Evolutionary conservation across 2,888 invertebrate genomes (phyloP).

Genomic region (Frankliniella fusca): DNA sequence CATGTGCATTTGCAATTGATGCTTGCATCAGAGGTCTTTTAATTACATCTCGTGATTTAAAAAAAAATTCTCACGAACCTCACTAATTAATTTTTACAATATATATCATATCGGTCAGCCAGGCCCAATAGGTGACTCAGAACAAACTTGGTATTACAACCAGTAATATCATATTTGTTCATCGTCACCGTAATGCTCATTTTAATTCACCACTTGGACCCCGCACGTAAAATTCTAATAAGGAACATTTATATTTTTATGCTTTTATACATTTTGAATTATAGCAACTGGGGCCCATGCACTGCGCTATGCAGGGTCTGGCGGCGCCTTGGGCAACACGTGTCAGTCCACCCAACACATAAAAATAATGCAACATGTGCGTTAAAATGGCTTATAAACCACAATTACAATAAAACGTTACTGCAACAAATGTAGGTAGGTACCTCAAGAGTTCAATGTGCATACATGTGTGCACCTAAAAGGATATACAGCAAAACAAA

Average conservation of each 20-base stretch:
- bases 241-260: slow-evolving; percentile 27
- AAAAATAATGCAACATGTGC: slow-evolving; percentile 21
- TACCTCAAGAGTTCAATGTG: neutral
- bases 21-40: slow-evolving; percentile 10
- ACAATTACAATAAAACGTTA: slow-evolving; percentile 19
- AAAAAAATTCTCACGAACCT: neutral
- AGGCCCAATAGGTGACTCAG: slow-evolving; percentile 9
- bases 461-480: neutral
- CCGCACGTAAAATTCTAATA: neutral
- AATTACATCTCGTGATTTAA: neutral
- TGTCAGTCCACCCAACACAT: slow-evolving; percentile 24
- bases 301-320: slow-evolving; percentile 4
- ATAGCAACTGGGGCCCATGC: neutral
- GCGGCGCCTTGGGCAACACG: neutral
- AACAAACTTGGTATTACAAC: neutral
- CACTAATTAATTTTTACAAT: slow-evolving; percentile 15
- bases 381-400: slow-evolving; percentile 22
- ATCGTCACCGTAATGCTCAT: neutral
- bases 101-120: slow-evolving; percentile 19
- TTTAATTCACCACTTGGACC: neutral
- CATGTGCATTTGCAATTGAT: slow-evolving; percentile 17
- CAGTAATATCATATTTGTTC: neutral
- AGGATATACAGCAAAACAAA: neutral
- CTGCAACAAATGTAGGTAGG: neutral
- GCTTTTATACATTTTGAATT: slow-evolving; percentile 17